Percentiles rank a stretch among this genome's conserved stretches.
These are phyloP conservation scores for Chirona hameri DNA, from an alignment of 2,888 invertebrate genomes.

Conservation along the genomic window DNA sequence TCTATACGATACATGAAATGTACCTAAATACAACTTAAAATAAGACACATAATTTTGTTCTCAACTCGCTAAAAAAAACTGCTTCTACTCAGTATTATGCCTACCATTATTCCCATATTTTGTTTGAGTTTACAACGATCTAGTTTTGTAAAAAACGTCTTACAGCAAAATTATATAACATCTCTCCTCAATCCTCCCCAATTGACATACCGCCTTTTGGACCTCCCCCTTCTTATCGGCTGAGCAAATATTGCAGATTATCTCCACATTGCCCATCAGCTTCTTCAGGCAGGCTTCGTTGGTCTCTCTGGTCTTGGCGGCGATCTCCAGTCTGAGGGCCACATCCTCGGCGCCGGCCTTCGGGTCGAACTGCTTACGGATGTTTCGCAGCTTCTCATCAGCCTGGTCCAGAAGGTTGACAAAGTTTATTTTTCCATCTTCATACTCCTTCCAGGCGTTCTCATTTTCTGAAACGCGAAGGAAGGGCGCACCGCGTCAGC, in stretches of 20 bases:
- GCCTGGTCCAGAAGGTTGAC: conserved; percentile 13
- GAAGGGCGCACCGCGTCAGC: too few species aligned
- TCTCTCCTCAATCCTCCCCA: too few species aligned
- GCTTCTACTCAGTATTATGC: too few species aligned
- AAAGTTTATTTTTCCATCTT: neutral
- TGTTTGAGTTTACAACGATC: too few species aligned
- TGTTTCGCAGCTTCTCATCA: conserved; percentile 28
- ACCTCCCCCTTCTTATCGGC: conserved; percentile 22
- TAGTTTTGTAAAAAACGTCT: too few species aligned
- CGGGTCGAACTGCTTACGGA: conserved; percentile 12
- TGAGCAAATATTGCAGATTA: conserved; percentile 6
- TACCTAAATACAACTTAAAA: too few species aligned
- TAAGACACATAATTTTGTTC: too few species aligned
- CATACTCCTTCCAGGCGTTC: conserved; percentile 26
- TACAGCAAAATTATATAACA: too few species aligned
- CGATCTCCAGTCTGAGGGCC: neutral
- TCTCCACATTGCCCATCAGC: neutral
- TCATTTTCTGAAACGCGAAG: neutral
- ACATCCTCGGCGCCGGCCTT: conserved; percentile 22
- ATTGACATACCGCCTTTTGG: neutral
- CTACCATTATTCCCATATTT: too few species aligned
- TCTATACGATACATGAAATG: too few species aligned
- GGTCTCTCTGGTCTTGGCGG: neutral
- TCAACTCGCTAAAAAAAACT: too few species aligned
- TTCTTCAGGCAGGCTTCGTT: conserved; percentile 27